phyloP scores from a whole-genome alignment of 1,140 invertebrate species.

The Neodiprion virginianus region DNA sequence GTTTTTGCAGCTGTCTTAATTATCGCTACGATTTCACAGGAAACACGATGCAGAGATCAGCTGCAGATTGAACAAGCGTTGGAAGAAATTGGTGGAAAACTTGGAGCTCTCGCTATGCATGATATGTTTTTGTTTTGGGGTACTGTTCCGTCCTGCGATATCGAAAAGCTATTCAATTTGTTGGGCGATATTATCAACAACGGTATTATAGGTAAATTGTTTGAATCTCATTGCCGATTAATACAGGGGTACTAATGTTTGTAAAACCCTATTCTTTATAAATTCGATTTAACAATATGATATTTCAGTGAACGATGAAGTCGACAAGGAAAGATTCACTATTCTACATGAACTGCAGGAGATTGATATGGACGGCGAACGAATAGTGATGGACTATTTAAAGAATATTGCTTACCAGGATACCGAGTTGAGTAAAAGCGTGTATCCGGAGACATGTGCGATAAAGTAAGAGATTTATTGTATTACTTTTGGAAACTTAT shows the following conservation, averaged over 20 bases:
- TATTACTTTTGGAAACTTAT: too few species aligned
- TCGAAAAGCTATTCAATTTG: constrained; percentile 31
- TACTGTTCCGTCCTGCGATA: constrained; percentile 26
- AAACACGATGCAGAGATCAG: constrained; percentile 24
- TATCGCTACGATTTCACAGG: constrained; percentile 20
- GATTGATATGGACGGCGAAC: constrained; percentile 32
- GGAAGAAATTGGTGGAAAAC: constrained; percentile 33
- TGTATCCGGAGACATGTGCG: constrained; percentile 31
- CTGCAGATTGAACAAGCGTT: constrained; percentile 31
- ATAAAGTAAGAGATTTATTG: constrained; percentile 29
- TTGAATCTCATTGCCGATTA: not conserved
- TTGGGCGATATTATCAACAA: constrained; percentile 37
- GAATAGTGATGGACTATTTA: constrained; percentile 40
- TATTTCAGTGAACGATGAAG: constrained; percentile 31
- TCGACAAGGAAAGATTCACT: constrained; percentile 25
- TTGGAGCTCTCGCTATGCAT: constrained; percentile 31
- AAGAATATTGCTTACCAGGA: constrained; percentile 38
- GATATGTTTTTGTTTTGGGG: constrained; percentile 44
- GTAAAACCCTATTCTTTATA: not conserved
- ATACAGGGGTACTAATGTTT: not conserved
- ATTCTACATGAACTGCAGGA: constrained; percentile 30
- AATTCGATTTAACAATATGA: not conserved
- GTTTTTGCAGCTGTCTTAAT: too few species aligned
- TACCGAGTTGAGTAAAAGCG: constrained; percentile 33
- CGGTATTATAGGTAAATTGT: constrained; percentile 33